These are phyloP conservation scores for Syngnathus scovelli DNA, from an alignment of 2,113 vertebrate genomes.

Conservation along the genomic window DNA sequence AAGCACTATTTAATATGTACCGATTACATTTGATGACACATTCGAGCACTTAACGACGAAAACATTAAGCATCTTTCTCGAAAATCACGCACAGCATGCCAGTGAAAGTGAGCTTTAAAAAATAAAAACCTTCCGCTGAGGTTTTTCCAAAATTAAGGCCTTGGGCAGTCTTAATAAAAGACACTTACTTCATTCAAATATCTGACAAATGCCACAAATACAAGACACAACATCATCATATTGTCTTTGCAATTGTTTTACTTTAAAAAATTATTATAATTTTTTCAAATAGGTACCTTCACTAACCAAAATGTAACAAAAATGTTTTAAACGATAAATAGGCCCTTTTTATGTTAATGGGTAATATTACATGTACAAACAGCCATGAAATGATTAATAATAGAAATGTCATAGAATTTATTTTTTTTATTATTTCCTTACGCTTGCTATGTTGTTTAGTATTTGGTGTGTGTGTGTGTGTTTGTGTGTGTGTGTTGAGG, in stretches of 20 bases:
- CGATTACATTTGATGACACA: too few species aligned
- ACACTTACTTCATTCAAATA: not conserved
- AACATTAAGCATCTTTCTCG: not conserved
- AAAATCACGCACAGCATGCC: not conserved
- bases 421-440: slow-evolving; percentile 12
- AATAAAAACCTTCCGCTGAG: too few species aligned
- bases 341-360: not conserved
- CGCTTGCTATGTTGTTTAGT: slow-evolving; percentile 18
- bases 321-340: not conserved
- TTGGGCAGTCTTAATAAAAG: not conserved
- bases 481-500: slow-evolving; percentile 41
- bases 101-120: not conserved
- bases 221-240: not conserved
- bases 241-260: not conserved
- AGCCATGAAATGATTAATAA: not conserved
- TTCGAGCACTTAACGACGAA: too few species aligned
- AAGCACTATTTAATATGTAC: too few species aligned
- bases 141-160: not conserved
- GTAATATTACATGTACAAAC: too few species aligned
- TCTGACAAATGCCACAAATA: not conserved
- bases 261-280: too few species aligned
- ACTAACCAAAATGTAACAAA: not conserved
- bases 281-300: too few species aligned
- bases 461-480: slow-evolving; percentile 45
- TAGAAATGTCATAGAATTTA: not conserved